Evolutionary conservation across 2,797 vertebrate species (phyloP).

Genomic region (Selene dorsalis): DNA sequence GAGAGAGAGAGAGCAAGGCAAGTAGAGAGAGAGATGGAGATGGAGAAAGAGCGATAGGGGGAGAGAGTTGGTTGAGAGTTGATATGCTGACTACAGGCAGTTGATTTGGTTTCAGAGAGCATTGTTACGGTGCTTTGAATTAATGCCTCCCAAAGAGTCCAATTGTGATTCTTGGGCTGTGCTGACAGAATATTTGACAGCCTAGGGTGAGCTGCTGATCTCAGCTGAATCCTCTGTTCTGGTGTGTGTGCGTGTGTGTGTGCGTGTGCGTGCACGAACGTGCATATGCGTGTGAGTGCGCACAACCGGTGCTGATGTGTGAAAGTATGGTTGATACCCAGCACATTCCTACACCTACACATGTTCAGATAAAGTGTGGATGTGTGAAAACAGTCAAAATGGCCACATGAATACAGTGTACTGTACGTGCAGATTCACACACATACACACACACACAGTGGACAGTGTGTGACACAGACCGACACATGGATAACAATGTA

Average conservation of each 20-base stretch:
- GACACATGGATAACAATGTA: slow-evolving; percentile 44
- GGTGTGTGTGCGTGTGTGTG: slow-evolving; percentile 34
- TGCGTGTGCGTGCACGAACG: slow-evolving; percentile 33
- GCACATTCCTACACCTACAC: slow-evolving; percentile 62
- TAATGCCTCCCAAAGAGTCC: slow-evolving; percentile 84
- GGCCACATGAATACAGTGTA: slow-evolving; percentile 18
- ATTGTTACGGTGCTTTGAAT: slow-evolving; percentile 84
- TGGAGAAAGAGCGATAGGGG: slow-evolving; percentile 57
- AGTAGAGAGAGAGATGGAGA: slow-evolving; percentile 33
- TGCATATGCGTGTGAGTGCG: slow-evolving; percentile 23
- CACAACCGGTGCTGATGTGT: neutral
- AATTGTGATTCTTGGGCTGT: slow-evolving; percentile 83
- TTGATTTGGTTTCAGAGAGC: slow-evolving; percentile 84
- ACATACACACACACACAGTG: slow-evolving; percentile 11
- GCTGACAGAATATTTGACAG: slow-evolving; percentile 84
- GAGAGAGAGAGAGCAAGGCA: slow-evolving; percentile 16
- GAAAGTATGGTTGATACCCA: slow-evolving; percentile 46
- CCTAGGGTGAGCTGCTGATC: slow-evolving; percentile 81
- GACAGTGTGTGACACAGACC: slow-evolving; percentile 26
- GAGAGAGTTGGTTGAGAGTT: slow-evolving; percentile 68
- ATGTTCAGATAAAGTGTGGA: slow-evolving; percentile 55
- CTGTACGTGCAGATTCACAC: slow-evolving; percentile 10
- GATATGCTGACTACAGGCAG: slow-evolving; percentile 83
- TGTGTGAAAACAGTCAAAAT: slow-evolving; percentile 55
- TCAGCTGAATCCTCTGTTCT: slow-evolving; percentile 80